Percentiles rank a stretch among this genome's conserved stretches.
Conservation (phyloP, 1,140 invertebrate species). For the Penaeus chinensis region DNA sequence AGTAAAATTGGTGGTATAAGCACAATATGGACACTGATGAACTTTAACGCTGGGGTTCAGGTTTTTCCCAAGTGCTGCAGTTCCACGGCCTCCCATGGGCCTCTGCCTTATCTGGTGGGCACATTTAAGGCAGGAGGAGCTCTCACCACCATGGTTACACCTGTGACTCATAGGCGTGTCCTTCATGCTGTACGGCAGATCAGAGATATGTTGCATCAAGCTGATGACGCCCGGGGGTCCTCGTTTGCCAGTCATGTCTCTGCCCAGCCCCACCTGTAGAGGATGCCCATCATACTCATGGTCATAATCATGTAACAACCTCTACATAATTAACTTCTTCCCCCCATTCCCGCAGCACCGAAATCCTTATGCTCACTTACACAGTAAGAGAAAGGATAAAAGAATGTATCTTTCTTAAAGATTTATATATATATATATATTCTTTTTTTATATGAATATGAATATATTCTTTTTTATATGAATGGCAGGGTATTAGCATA, state of each 20-base stretch:
- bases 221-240: slow-evolving; percentile 43
- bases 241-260: slow-evolving; percentile 50
- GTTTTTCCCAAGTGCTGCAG: slow-evolving; percentile 18
- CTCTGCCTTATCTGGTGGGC: slow-evolving; percentile 2
- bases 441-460: no score
- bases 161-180: slow-evolving; percentile 16
- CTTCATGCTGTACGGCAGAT: slow-evolving; percentile 32
- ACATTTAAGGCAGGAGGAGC: slow-evolving; percentile 39
- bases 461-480: no score
- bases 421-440: no score
- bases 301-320: background rate
- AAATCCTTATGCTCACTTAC: no score
- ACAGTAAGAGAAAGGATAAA: no score
- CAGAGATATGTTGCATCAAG: slow-evolving; percentile 43
- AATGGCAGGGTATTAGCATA: no score
- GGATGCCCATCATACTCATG: slow-evolving; percentile 50
- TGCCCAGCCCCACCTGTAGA: slow-evolving; percentile 60
- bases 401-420: no score
- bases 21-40: slow-evolving; percentile 49
- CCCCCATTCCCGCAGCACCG: no score
- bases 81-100: background rate
- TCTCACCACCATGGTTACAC: slow-evolving; percentile 47
- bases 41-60: slow-evolving; percentile 35
- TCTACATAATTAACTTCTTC: no score
- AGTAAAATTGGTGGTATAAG: slow-evolving; percentile 53